A percentile compares a stretch with the other conserved stretches of the same genome.
These are phyloP conservation scores for Megaceryle alcyon DNA, from an alignment of 2,797 vertebrate genomes.

Conservation along the genomic window DNA sequence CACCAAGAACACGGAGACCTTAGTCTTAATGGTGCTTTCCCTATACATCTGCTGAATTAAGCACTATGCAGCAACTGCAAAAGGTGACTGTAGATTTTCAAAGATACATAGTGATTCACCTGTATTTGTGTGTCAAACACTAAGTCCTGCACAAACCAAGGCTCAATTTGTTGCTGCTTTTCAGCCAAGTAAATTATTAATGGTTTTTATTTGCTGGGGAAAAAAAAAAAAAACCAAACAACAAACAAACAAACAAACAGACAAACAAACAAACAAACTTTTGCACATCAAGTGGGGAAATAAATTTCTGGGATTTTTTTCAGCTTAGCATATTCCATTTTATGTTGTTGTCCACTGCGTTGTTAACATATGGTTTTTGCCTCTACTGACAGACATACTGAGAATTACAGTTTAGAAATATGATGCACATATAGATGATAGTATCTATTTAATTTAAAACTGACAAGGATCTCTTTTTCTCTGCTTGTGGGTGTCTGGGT, in stretches of 20 bases:
- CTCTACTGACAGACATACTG: neutral
- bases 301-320: neutral
- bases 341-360: neutral
- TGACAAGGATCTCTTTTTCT: neutral
- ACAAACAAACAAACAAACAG: too few relatives aligned
- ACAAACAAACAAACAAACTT: neutral
- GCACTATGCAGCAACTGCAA: neutral
- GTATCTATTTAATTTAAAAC: neutral
- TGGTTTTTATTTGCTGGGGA: neutral
- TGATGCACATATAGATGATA: neutral
- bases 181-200: neutral
- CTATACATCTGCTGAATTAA: neutral
- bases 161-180: neutral
- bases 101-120: neutral
- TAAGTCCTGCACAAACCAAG: neutral
- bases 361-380: neutral
- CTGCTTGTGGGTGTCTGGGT: neutral
- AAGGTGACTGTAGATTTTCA: neutral
- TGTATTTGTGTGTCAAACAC: neutral
- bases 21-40: neutral
- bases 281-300: neutral
- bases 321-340: neutral
- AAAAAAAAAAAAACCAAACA: neutral
- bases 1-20: neutral
- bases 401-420: neutral